Evolutionary conservation across 2,797 vertebrate genomes (phyloP).

Genomic region (Silurus aristotelis): DNA sequence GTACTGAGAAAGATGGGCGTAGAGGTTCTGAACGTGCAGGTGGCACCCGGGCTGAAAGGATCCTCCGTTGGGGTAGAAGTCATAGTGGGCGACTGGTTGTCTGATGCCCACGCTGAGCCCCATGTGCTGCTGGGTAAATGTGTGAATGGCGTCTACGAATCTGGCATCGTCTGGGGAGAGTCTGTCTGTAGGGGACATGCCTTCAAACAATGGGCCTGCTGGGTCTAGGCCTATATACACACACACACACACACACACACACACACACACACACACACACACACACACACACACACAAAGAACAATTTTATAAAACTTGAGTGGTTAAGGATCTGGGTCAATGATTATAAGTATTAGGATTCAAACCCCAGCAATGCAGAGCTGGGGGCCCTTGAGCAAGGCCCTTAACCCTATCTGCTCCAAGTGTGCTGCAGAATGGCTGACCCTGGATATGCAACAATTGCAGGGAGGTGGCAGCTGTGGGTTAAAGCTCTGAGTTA

Average conservation of each 20-base stretch:
- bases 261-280: neutral
- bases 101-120: slow-evolving; percentile 95
- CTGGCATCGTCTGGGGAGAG: slow-evolving; percentile 91
- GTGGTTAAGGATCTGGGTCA: too few species aligned
- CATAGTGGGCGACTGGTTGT: slow-evolving; percentile 88
- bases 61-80: slow-evolving; percentile 95
- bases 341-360: too few species aligned
- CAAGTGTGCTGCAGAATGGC: too few species aligned
- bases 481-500: too few species aligned
- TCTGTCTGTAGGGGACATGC: slow-evolving; percentile 82
- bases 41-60: slow-evolving; percentile 92
- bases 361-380: too few species aligned
- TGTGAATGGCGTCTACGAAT: slow-evolving; percentile 94
- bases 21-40: slow-evolving; percentile 83
- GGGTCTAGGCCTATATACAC: slow-evolving; percentile 84
- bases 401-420: too few species aligned
- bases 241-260: slow-evolving; percentile 9
- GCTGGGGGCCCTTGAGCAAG: too few species aligned
- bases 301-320: too few species aligned
- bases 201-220: slow-evolving; percentile 90
- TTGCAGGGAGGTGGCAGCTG: too few species aligned
- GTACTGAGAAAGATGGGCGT: slow-evolving; percentile 80
- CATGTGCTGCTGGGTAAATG: slow-evolving; percentile 88
- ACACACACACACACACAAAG: neutral
- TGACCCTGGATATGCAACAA: too few species aligned